Percentiles rank a stretch among this genome's conserved stretches.
Conservation (phyloP, 2,888 invertebrate species). For the Campaea margaritaria region DNA sequence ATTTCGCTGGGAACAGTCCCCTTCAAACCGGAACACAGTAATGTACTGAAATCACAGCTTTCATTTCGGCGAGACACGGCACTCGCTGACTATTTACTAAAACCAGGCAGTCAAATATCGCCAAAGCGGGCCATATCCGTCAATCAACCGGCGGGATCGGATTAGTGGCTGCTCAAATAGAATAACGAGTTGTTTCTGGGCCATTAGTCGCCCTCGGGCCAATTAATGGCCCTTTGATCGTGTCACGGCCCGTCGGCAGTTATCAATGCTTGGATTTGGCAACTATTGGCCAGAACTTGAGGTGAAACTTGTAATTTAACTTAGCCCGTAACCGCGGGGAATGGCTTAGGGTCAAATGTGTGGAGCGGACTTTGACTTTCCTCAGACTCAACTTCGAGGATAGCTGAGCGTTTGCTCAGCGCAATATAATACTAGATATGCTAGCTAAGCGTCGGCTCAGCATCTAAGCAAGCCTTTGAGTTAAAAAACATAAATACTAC, state of each 20-base stretch:
- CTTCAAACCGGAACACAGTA: no score
- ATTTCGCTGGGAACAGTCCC: no score
- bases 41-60: no score
- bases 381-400: neutral
- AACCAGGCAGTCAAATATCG: neutral
- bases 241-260: slow-evolving; percentile 24
- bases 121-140: slow-evolving; percentile 4
- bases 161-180: slow-evolving; percentile 20
- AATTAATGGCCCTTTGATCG: slow-evolving; percentile 31
- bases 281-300: slow-evolving; percentile 27
- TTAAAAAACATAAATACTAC: no score
- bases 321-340: slow-evolving; percentile 13
- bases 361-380: neutral
- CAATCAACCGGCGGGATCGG: slow-evolving; percentile 1
- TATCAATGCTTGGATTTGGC: slow-evolving; percentile 22
- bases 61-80: no score
- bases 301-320: slow-evolving; percentile 25
- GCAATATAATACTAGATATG: no score
- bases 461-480: no score
- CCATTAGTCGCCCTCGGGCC: slow-evolving; percentile 28
- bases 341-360: slow-evolving; percentile 4
- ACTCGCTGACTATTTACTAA: no score
- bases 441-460: no score
- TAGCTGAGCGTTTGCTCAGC: no score
- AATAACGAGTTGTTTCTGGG: slow-evolving; percentile 29